Evolutionary conservation across 2,888 invertebrate genomes (phyloP).

Genomic region (Ametastegia equiseti): DNA sequence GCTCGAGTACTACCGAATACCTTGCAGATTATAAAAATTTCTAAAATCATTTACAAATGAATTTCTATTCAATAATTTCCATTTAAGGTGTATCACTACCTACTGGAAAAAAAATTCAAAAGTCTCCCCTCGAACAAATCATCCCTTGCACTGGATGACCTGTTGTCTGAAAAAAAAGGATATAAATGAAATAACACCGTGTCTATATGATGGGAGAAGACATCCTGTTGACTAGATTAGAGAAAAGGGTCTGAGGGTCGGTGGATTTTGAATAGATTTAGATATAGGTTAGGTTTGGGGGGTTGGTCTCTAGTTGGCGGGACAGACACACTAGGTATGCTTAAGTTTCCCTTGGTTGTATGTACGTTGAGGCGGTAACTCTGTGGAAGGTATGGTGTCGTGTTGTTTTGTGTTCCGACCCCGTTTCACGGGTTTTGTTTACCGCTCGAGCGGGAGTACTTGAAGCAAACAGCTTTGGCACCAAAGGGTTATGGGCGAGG

Average conservation of each 20-base stretch:
- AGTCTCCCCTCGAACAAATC: too few species aligned
- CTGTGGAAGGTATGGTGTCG: slow-evolving; percentile 21
- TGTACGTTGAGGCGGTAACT: slow-evolving; percentile 7
- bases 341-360: not conserved
- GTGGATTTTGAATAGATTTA: not conserved
- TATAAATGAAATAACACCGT: too few species aligned
- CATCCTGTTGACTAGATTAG: not conserved
- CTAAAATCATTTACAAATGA: too few species aligned
- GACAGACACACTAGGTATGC: slow-evolving; percentile 1
- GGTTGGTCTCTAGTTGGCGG: slow-evolving; percentile 11
- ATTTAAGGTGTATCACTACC: too few species aligned
- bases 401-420: slow-evolving; percentile 45
- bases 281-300: not conserved
- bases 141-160: too few species aligned
- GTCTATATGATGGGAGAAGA: too few species aligned
- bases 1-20: not conserved
- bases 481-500: slow-evolving; percentile 52
- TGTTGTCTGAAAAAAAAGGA: too few species aligned
- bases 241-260: not conserved
- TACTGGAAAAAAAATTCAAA: too few species aligned
- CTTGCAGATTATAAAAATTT: too few species aligned
- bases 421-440: slow-evolving; percentile 48
- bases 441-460: slow-evolving; percentile 46
- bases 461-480: slow-evolving; percentile 53
- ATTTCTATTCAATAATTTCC: too few species aligned